A percentile compares a stretch with the other conserved stretches of the same genome.
Evolutionary conservation across 2,888 invertebrate species (phyloP).

Genomic region (Flexamia atlantica): DNA sequence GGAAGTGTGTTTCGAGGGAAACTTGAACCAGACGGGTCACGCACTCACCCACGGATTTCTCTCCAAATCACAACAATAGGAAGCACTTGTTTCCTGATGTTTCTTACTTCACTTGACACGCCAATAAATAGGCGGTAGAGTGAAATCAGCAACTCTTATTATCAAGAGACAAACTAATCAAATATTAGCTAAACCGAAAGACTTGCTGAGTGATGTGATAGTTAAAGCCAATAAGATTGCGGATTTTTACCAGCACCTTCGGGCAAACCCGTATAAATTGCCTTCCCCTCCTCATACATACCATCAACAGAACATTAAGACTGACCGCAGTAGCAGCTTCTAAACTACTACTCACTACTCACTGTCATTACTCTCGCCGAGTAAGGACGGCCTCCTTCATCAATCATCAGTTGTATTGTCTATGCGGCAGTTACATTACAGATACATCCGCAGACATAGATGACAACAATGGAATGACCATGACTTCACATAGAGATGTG

Average conservation of each 20-base stretch:
- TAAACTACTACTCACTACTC: too few relatives aligned
- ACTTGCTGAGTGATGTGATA: too few relatives aligned
- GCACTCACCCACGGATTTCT: slow-evolving; percentile 48
- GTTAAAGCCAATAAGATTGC: too few relatives aligned
- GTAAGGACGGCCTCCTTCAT: neutral
- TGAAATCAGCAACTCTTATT: neutral
- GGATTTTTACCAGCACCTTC: slow-evolving; percentile 14
- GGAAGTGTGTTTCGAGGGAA: slow-evolving; percentile 47
- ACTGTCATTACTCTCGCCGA: neutral
- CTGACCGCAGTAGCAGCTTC: neutral
- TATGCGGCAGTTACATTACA: neutral
- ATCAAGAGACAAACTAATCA: too few relatives aligned
- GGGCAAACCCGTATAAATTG: neutral
- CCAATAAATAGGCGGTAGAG: neutral
- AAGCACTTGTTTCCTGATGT: neutral
- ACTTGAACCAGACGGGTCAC: slow-evolving; percentile 37
- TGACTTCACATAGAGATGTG: neutral
- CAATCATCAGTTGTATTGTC: slow-evolving; percentile 12
- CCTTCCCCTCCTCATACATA: neutral
- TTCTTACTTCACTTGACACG: neutral
- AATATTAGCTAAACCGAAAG: too few relatives aligned
- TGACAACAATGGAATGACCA: slow-evolving; percentile 17
- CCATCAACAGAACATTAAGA: slow-evolving; percentile 3
- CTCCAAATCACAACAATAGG: slow-evolving; percentile 16
- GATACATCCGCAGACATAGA: neutral